Evolutionary conservation across 1,140 invertebrate genomes (phyloP).

Genomic region (Drosophila kikkawai): DNA sequence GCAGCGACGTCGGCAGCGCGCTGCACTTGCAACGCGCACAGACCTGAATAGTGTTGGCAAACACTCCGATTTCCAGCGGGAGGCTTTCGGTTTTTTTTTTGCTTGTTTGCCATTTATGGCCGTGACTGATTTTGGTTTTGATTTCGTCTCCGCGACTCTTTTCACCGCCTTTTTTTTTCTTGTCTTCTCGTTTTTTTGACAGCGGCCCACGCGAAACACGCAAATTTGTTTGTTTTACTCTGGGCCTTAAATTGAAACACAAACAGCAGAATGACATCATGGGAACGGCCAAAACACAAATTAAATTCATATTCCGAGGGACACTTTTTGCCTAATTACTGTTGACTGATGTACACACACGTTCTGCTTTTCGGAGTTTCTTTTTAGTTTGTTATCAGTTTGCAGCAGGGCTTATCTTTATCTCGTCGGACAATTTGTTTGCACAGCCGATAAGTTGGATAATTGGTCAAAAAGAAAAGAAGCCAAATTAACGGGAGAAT

Average conservation of each 20-base stretch:
- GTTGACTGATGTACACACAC: constrained; percentile 31
- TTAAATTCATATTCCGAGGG: constrained; percentile 37
- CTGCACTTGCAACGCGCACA: constrained; percentile 29
- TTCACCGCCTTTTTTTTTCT: not conserved
- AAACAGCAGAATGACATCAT: constrained; percentile 66
- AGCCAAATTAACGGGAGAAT: constrained; percentile 38
- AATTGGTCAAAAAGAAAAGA: constrained; percentile 28
- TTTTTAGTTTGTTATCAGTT: constrained; percentile 21
- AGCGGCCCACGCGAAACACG: constrained; percentile 56
- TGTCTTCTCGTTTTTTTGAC: constrained; percentile 25
- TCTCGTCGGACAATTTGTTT: constrained; percentile 21
- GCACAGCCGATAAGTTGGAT: constrained; percentile 48
- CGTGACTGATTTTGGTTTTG: constrained; percentile 33
- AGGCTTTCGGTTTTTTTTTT: constrained; percentile 36
- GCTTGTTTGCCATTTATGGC: constrained; percentile 60
- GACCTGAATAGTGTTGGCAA: constrained; percentile 20
- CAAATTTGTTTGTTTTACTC: constrained; percentile 56
- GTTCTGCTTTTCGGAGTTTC: constrained; percentile 9
- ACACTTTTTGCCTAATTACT: constrained; percentile 44
- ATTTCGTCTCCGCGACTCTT: constrained; percentile 10
- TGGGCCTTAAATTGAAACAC: constrained; percentile 52
- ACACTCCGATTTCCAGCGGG: constrained; percentile 11
- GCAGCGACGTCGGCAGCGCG: constrained; percentile 20
- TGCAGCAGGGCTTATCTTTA: constrained; percentile 21
- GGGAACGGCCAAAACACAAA: constrained; percentile 31